Evolutionary conservation across 2,113 vertebrate genomes (phyloP), one percentile per base, ranked within the genome.

Genomic region (Uropsilus gracilis): DNA sequence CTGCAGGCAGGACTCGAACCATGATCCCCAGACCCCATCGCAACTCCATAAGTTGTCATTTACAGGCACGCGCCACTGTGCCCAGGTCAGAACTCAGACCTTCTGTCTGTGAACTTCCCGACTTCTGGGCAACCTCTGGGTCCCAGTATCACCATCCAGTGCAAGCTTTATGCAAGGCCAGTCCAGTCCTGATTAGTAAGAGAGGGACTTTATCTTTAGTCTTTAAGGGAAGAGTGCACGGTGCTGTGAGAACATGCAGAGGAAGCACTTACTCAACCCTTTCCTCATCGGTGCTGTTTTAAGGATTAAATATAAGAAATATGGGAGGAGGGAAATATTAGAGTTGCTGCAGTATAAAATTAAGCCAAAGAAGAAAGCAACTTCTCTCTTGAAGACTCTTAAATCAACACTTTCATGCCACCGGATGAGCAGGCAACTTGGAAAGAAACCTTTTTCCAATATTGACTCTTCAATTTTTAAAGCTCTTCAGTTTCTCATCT

Each of bases 131-230:
- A 89, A 63, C 55, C 37, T 48, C 63, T 34, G 32, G 88, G n/a
- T 68, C 55, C 8, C 17, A 39, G 30, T 59, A 13, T 26, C 71
- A 66, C n/a, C 73, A 76, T 57, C 69, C 46, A 61, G 37, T 5
- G 68, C 85, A 48, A 66, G 48, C 48, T 78, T 73, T 78, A 59
- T 48, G 7, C 26, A 53, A 90, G 37, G 24, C 34, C 3, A 71
- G 81, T 24, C 87, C 68, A 77, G 83, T 48, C 78, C 85, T 69
- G 44, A 6, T 50, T 80, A 61, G 76, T 61, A 80, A 90, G 89
- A 39, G 63, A 85, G 3, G 1, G 30, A 66, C 85, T 93, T 95
- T 94, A 87, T 94, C 61, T 85, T 93, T 93, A 95, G 86, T 90
- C 61, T 82, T 82, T 89, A 95, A 96, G 28, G 76, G 50, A 57